phyloP scores from a whole-genome alignment of 2,888 invertebrate genomes.

The Acleris sparsana region DNA sequence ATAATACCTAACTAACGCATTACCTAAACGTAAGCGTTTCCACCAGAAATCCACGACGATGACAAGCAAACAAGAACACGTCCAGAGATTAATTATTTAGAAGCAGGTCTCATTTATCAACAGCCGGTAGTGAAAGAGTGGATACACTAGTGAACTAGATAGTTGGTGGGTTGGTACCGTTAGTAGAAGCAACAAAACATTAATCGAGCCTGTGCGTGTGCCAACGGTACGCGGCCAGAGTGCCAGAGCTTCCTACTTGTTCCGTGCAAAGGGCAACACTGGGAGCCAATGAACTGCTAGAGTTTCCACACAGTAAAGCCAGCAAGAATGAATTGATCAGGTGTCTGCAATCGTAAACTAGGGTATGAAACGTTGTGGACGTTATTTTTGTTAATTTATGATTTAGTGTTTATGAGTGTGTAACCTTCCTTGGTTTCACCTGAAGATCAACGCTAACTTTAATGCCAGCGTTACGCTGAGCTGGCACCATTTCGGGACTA shows the following conservation, averaged over 20 bases:
- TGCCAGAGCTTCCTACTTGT: constrained; percentile 49
- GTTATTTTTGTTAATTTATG: not conserved
- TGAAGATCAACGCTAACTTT: too few relatives aligned
- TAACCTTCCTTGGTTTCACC: too few relatives aligned
- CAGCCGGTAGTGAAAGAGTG: constrained; percentile 7
- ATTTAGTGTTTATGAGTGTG: too few relatives aligned
- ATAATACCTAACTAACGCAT: too few relatives aligned
- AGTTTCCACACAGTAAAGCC: constrained; percentile 8
- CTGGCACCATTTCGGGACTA: too few relatives aligned
- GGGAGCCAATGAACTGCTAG: constrained; percentile 58
- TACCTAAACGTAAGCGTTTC: too few relatives aligned
- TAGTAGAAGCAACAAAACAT: constrained; percentile 65
- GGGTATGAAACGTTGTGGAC: not conserved
- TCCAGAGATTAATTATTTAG: constrained; percentile 9
- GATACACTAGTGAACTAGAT: constrained; percentile 4
- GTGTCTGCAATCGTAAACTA: not conserved
- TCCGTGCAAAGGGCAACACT: constrained; percentile 33
- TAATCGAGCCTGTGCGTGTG: constrained; percentile 62
- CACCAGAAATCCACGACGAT: not conserved
- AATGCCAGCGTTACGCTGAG: too few relatives aligned
- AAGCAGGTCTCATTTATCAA: constrained; percentile 17
- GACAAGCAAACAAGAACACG: not conserved
- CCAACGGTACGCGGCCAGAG: constrained; percentile 55
- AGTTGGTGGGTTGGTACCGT: constrained; percentile 50
- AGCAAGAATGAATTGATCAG: not conserved